Evolutionary conservation across 2,888 invertebrate species (phyloP).

Genomic region (Allygus modestus): DNA sequence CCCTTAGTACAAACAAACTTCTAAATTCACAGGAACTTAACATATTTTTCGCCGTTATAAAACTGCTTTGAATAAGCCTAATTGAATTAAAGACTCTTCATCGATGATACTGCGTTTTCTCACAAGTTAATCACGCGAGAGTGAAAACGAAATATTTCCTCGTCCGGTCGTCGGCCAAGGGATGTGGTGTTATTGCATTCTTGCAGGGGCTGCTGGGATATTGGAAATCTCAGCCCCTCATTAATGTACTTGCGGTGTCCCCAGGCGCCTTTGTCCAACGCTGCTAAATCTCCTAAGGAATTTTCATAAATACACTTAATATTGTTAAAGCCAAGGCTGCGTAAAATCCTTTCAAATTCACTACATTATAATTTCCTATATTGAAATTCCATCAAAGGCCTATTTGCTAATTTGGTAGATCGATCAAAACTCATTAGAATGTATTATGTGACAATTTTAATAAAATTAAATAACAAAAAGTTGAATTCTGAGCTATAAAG

Average conservation of each 20-base stretch:
- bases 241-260: slow-evolving; percentile 35
- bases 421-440: too few relatives aligned
- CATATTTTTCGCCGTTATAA: too few relatives aligned
- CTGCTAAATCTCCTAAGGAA: background rate
- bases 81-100: too few relatives aligned
- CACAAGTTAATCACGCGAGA: background rate
- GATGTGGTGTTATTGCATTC: slow-evolving; percentile 43
- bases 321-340: background rate
- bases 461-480: too few relatives aligned
- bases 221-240: slow-evolving; percentile 41
- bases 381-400: too few relatives aligned
- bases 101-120: background rate
- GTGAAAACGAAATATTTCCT: slow-evolving; percentile 14
- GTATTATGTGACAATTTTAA: too few relatives aligned
- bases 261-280: slow-evolving; percentile 24
- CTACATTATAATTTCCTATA: too few relatives aligned
- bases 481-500: too few relatives aligned
- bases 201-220: slow-evolving; percentile 18
- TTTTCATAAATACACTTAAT: slow-evolving; percentile 37
- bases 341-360: background rate
- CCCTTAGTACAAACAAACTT: too few relatives aligned
- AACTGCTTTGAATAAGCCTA: too few relatives aligned
- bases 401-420: too few relatives aligned
- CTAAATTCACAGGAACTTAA: too few relatives aligned
- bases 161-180: background rate